Percentiles rank a stretch among this genome's conserved stretches.
phyloP scores from a whole-genome alignment of 2,113 vertebrate species.

The Neoarius graeffei region DNA sequence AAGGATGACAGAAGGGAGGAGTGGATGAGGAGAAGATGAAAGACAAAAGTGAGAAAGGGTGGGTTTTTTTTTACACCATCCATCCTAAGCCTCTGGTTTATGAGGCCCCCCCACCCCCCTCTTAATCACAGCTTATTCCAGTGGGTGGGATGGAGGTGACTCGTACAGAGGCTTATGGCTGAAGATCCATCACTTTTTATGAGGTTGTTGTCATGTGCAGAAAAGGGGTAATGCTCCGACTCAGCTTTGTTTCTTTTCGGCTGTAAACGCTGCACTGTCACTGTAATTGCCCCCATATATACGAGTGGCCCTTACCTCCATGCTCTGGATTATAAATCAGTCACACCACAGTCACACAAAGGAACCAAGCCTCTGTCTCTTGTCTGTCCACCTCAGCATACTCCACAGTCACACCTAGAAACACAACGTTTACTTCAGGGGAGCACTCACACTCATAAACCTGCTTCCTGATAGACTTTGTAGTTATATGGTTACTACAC shows the following conservation, averaged over 20 bases:
- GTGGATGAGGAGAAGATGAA: background rate
- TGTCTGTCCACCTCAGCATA: conserved; percentile 20
- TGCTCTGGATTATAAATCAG: conserved; percentile 48
- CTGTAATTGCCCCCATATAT: conserved; percentile 56
- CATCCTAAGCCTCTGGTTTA: conserved; percentile 34
- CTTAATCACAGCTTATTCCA: conserved; percentile 47
- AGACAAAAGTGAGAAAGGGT: conserved; percentile 10
- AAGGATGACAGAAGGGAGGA: background rate
- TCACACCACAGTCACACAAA: conserved; percentile 26
- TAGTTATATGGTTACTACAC: background rate
- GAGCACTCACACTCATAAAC: conserved; percentile 17
- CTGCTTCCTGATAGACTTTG: conserved; percentile 6
- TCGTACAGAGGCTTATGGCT: conserved; percentile 22
- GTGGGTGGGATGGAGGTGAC: conserved; percentile 39
- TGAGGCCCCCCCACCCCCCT: background rate
- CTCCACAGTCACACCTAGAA: conserved; percentile 14
- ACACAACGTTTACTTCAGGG: background rate
- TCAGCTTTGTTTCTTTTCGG: conserved; percentile 50
- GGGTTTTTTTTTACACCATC: background rate
- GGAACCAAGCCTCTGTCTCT: background rate
- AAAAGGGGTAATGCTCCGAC: conserved; percentile 37
- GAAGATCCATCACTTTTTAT: conserved; percentile 53
- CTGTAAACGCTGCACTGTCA: conserved; percentile 47
- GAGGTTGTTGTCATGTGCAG: conserved; percentile 46
- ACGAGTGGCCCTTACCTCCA: conserved; percentile 33